A percentile compares a stretch with the other conserved stretches of the same genome.
These are phyloP conservation scores for Steinernema scapterisci DNA, from an alignment of 2,888 invertebrate species.

Conservation along the genomic window DNA sequence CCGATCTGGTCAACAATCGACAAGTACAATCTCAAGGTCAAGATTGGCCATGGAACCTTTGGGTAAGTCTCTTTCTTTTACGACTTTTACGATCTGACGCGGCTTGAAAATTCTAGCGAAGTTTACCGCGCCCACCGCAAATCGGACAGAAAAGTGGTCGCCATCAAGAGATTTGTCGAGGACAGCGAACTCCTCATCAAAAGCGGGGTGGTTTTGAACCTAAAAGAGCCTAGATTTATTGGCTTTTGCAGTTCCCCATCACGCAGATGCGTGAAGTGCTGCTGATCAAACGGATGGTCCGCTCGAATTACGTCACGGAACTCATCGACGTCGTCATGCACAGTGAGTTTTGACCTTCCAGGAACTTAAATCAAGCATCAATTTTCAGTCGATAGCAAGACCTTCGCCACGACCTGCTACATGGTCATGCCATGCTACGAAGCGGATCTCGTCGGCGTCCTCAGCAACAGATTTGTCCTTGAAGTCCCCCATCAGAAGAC, in stretches of 20 bases:
- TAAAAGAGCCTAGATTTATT: neutral
- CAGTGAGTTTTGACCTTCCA: slow-evolving; percentile 57
- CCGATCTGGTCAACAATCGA: slow-evolving; percentile 73
- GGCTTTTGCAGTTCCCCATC: slow-evolving; percentile 83
- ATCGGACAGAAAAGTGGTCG: slow-evolving; percentile 84
- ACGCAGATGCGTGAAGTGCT: slow-evolving; percentile 95
- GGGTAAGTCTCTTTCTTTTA: slow-evolving; percentile 74
- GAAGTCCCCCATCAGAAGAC: slow-evolving; percentile 73
- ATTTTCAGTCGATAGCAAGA: slow-evolving; percentile 32
- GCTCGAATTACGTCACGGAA: slow-evolving; percentile 93
- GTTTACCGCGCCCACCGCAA: slow-evolving; percentile 88
- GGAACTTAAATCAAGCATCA: neutral
- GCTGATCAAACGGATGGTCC: slow-evolving; percentile 88
- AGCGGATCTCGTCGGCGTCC: slow-evolving; percentile 92
- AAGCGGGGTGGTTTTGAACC: slow-evolving; percentile 71
- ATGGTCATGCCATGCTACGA: slow-evolving; percentile 98
- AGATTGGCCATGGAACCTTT: slow-evolving; percentile 99
- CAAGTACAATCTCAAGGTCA: slow-evolving; percentile 93
- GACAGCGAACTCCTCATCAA: slow-evolving; percentile 97
- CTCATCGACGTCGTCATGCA: slow-evolving; percentile 81
- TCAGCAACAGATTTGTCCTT: slow-evolving; percentile 92
- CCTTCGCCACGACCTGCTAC: slow-evolving; percentile 78
- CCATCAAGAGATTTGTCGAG: slow-evolving; percentile 98
- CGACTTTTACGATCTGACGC: too few relatives aligned
- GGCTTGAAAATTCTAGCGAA: slow-evolving; percentile 45